Base-by-base conservation (phyloP, 2,797 vertebrate species). In the Bryconaethiops microstoma region DNA sequence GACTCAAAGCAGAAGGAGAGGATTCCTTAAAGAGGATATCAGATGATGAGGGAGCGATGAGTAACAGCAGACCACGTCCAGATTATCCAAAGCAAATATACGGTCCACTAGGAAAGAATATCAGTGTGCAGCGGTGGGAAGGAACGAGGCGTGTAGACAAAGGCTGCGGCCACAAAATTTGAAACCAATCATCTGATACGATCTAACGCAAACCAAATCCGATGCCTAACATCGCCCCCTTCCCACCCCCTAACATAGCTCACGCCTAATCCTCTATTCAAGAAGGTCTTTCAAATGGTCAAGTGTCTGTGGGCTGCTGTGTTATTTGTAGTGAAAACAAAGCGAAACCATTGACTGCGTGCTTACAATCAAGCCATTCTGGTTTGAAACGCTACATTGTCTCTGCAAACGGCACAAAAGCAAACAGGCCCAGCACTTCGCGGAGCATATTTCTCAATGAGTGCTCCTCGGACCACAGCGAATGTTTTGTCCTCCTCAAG, bases 31-130 rank as follows among this genome's bases (percentile, higher is more conserved):
- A 76, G 68, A 71, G 74, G 17, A 39, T 74, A 81, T 78, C 82
- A 77, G 74, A 84, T 84, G 4, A 62, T 54, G 59, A 9, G 19
- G 35, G 19, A 72, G 59, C 29, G 21, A 0, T 12, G 71, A 79
- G 72, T 21, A 40, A 39, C n/a, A 40, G 52, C 12, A 73, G 17
- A 73, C 14, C 5, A 48, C 13, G 8, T 52, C 21, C 48, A 57
- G 57, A 80, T 65, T 76, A 65, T 80, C 69, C 65, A 74, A 77
- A 68, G 63, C 78, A 83, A 83, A 83, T 72, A 83, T 65, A 80
- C 12, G 52, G 8, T 80, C 63, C 42, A 80, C 45, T 67, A 40
- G 52, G 74, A 77, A 80, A 64, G 29, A 71, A 57, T 77, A 65
- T 76, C 7, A 21, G 62, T 48, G 75, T 59, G 35, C 39, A 55